phyloP scores from a whole-genome alignment of 2,797 vertebrate species.

The Poecilia velifera region DNA sequence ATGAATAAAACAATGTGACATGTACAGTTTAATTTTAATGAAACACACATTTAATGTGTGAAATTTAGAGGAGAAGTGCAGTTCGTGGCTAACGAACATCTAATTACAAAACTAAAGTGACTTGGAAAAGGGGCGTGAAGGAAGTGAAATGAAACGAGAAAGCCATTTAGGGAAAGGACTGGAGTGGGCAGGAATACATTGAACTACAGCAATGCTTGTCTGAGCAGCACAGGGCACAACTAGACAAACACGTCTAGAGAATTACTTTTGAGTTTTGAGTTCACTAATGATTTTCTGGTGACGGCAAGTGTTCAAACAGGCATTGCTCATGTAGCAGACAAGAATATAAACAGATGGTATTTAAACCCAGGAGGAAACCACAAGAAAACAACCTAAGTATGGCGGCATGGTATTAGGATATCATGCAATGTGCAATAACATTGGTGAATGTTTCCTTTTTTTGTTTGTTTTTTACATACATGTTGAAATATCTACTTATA shows the following conservation, averaged over 20 bases:
- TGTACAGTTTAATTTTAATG: conserved; percentile 10
- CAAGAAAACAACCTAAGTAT: conserved; percentile 25
- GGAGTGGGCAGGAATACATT: conserved; percentile 37
- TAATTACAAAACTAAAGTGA: conserved; percentile 44
- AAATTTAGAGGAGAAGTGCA: background rate
- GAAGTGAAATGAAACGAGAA: conserved; percentile 54
- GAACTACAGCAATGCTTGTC: conserved; percentile 60
- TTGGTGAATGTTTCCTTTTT: background rate
- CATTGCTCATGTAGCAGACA: conserved; percentile 27
- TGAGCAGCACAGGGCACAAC: conserved; percentile 46
- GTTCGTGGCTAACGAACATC: conserved; percentile 6
- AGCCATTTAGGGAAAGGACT: conserved; percentile 39
- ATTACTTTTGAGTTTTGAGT: background rate
- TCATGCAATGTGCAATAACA: background rate
- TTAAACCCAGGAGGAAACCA: conserved; percentile 40
- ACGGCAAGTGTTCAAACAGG: conserved; percentile 65
- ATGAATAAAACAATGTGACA: conserved; percentile 30
- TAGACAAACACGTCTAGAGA: conserved; percentile 14
- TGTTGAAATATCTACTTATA: background rate
- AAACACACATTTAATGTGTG: background rate
- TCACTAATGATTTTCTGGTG: background rate
- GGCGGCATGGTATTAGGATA: background rate
- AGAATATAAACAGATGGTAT: conserved; percentile 34
- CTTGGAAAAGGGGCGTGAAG: conserved; percentile 56
- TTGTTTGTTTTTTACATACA: background rate